These are phyloP conservation scores for Aspidapion aeneum DNA, from an alignment of 2,888 invertebrate species.

Conservation along the genomic window DNA sequence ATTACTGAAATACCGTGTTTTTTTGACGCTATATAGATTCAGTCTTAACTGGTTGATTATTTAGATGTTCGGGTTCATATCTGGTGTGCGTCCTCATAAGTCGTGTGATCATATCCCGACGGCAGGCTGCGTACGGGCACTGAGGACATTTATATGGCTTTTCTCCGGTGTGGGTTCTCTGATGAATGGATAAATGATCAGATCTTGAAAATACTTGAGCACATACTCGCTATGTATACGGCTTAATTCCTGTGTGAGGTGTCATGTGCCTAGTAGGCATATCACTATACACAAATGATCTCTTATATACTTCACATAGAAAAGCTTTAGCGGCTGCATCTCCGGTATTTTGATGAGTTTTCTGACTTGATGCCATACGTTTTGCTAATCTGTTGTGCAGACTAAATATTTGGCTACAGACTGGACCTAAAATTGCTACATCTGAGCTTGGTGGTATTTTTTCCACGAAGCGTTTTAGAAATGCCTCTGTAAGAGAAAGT, in stretches of 20 bases:
- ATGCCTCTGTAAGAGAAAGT: no score
- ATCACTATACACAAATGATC: constrained; percentile 94
- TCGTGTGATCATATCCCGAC: constrained; percentile 98
- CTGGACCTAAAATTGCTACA: constrained; percentile 80
- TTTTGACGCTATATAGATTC: constrained; percentile 35
- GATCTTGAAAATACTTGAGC: constrained; percentile 96
- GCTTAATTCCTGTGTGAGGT: constrained; percentile 95
- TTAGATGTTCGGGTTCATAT: constrained; percentile 52
- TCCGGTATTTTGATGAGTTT: constrained; percentile 58
- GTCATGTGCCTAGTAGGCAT: constrained; percentile 99
- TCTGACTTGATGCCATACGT: constrained; percentile 95
- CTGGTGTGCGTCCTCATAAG: constrained; percentile 93
- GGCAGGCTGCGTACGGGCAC: constrained; percentile 98
- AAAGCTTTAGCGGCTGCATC: constrained; percentile 80
- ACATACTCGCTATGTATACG: constrained; percentile 94
- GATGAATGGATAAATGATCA: constrained; percentile 98
- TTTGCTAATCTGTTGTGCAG: constrained; percentile 95
- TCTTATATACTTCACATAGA: constrained; percentile 89
- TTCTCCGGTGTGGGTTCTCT: constrained; percentile 97
- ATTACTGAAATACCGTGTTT: no score
- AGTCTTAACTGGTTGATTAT: constrained; percentile 32
- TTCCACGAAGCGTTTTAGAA: no score
- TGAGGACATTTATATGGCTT: constrained; percentile 98
- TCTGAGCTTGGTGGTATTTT: constrained; percentile 74
- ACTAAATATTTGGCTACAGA: constrained; percentile 94